Conservation (phyloP, 2,797 vertebrate species). For the Tadarida brasiliensis region DNA sequence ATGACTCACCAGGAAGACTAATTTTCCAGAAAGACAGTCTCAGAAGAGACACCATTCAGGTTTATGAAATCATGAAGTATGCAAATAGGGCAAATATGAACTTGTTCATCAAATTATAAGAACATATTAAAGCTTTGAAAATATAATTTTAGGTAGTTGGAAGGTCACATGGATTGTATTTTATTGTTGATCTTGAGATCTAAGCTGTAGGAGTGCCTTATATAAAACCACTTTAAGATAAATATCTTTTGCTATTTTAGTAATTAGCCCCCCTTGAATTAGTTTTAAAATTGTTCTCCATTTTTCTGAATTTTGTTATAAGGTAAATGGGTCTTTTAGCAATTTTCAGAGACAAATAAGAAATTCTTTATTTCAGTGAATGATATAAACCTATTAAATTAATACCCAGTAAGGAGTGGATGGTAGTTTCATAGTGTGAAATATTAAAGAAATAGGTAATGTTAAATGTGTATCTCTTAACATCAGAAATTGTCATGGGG, state of each 20-base stretch:
- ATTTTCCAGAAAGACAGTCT: slow-evolving; percentile 2
- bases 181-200: slow-evolving; percentile 30
- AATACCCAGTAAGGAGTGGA: neutral
- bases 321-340: slow-evolving; percentile 25
- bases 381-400: neutral
- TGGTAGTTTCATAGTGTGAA: neutral
- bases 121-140: slow-evolving; percentile 38
- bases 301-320: slow-evolving; percentile 22
- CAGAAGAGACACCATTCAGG: neutral
- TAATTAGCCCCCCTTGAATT: slow-evolving; percentile 16
- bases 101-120: neutral
- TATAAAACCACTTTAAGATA: slow-evolving; percentile 38
- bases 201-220: neutral
- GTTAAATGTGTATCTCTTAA: slow-evolving; percentile 20
- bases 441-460: slow-evolving; percentile 50
- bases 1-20: neutral
- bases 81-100: neutral
- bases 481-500: slow-evolving; percentile 43
- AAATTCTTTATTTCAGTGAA: slow-evolving; percentile 53
- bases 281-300: slow-evolving; percentile 34
- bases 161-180: neutral
- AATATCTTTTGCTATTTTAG: neutral
- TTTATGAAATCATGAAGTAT: slow-evolving; percentile 26
- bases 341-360: slow-evolving; percentile 34
- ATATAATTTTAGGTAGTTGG: neutral